Base-by-base conservation (phyloP, 2,888 invertebrate species). In the Phasia obesa region DNA sequence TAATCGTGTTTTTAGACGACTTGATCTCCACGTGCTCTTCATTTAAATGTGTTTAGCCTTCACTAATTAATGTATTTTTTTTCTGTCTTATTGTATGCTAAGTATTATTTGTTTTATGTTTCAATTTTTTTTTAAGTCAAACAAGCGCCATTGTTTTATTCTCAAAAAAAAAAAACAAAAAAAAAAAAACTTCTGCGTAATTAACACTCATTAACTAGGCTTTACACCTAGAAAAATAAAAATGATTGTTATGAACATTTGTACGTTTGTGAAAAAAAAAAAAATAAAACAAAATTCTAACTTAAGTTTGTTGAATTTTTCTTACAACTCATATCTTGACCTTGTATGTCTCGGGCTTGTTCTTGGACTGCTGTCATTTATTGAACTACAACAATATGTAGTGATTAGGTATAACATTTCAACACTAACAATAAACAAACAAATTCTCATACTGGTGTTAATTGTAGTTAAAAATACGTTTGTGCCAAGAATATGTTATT, bases 161-260 rank as follows among this genome's bases (percentile, higher is more conserved):
- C 42, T 49, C 69, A 23, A 15, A 27, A 55, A 17, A 15, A 25
- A 74, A 47, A 47, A 55, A n/a, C n/a, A n/a, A n/a, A 23, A 15
- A 27, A 55, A 17, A 15, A 25, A 74, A 47, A 47, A 55, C 42
- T 60, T 57, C 70, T 65, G 25, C 53, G 75, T 79, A 83, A 83
- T 83, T 83, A 83, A 79, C 83, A 83, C 83, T 75, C 53, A 75
- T 79, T 83, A 75, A 65, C 23, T 70, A 65, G 60, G 60, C 74
- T 65, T 71, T 60, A 67, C 74, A 83, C 70, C 25, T 49, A 47
- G 35, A 62, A 81, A 62, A 81, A 53, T 64, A 49, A 47, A 21
- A 17, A 15, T 65, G 44, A 67, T 71, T 81, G 76, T 65, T 57
- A 59, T 55, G 17, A 64, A 25, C 7, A 23, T 25, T 42, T 25